Evolutionary conservation across 2,888 invertebrate species (phyloP).

Genomic region (Tridacna crocea): DNA sequence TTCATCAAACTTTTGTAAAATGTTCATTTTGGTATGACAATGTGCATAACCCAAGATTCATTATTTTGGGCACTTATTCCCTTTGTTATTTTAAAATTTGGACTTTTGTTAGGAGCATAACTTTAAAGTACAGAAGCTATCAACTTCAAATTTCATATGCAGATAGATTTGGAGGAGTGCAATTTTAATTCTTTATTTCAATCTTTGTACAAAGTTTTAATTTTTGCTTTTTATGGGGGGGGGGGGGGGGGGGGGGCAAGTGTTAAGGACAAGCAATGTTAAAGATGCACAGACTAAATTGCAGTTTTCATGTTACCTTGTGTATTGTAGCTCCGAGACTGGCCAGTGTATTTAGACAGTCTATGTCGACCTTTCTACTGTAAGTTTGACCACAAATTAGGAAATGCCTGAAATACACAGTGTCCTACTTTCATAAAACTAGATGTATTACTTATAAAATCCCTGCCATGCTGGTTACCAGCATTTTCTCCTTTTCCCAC

Average conservation of each 20-base stretch:
- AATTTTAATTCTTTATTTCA: neutral
- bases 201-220: neutral
- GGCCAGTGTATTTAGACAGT: conserved; percentile 90
- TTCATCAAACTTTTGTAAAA: too few species aligned
- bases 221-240: neutral
- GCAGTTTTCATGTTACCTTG: conserved; percentile 87
- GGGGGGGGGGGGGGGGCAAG: neutral
- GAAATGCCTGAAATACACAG: conserved; percentile 86
- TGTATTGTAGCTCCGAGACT: conserved; percentile 95
- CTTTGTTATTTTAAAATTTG: too few species aligned
- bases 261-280: too few species aligned
- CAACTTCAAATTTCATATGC: neutral
- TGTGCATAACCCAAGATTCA: too few species aligned
- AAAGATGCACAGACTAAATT: neutral
- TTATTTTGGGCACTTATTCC: too few species aligned
- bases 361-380: conserved; percentile 95
- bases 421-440: neutral
- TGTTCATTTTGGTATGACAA: too few species aligned
- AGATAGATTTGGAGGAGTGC: neutral
- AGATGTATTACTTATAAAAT: too few species aligned
- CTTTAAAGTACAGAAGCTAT: too few species aligned
- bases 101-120: too few species aligned
- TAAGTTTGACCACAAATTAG: conserved; percentile 98
- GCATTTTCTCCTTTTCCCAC: neutral
- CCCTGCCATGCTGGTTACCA: too few species aligned